Conservation (phyloP, 1,140 invertebrate genomes). For the Drosophila asahinai region DNA sequence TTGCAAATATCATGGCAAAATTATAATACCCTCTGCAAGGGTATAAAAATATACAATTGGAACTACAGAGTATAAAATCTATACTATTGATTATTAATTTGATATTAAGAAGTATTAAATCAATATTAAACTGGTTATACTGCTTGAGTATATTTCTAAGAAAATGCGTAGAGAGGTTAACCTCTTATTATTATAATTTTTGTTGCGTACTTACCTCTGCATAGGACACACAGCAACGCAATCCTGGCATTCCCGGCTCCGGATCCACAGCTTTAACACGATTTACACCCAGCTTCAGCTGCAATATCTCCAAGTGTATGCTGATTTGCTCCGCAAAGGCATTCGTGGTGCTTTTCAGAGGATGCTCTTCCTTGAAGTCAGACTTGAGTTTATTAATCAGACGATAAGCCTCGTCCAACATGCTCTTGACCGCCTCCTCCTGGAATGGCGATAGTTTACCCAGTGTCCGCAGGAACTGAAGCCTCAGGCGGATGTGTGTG, state of each 20-base stretch:
- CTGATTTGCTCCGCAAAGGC: conserved; percentile 20
- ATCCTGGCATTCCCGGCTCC: not conserved
- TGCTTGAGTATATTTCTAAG: too few species aligned
- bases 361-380: conserved; percentile 6
- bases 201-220: conserved; percentile 27
- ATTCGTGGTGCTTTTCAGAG: not conserved
- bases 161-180: too few species aligned
- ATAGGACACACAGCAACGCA: conserved; percentile 49
- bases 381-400: conserved; percentile 20
- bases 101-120: too few species aligned
- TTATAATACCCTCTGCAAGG: too few species aligned
- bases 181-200: too few species aligned
- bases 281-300: conserved; percentile 3
- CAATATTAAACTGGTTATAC: too few species aligned
- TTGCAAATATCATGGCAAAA: too few species aligned
- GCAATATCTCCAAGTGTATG: conserved; percentile 36
- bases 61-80: too few species aligned
- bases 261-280: not conserved
- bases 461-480: conserved; percentile 46
- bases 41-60: too few species aligned
- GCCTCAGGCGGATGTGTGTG: conserved; percentile 63
- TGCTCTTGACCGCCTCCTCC: conserved; percentile 9
- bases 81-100: too few species aligned
- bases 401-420: conserved; percentile 23
- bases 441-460: conserved; percentile 40